phyloP scores from a whole-genome alignment of 2,113 vertebrate species.

The rat (Rattus norvegicus) region GRCr8 NC_086021.1:112023501-112024000 shows the following conservation, averaged over 20 bases:
- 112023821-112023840: not conserved
- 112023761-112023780: not conserved
- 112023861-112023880: not conserved
- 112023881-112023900: not conserved
- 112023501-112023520: not conserved
- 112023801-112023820: not conserved
- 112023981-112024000: not conserved
- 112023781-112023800: not conserved
- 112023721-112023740: not conserved
- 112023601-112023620: not conserved
- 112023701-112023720: not conserved
- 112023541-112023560: not conserved
- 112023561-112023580: not conserved
- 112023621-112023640: not conserved
- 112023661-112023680: constrained; percentile 48
- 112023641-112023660: not conserved
- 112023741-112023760: not conserved
- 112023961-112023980: not conserved
- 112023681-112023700: not conserved
- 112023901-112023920: not conserved
- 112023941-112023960: not conserved
- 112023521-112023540: not conserved
- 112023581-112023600: not conserved
- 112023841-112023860: not conserved
- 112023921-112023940: not conserved